Percentiles rank a stretch among this genome's conserved stretches.
phyloP scores from a whole-genome alignment of 1,140 invertebrate genomes.

The Drosophila murphyi region DNA sequence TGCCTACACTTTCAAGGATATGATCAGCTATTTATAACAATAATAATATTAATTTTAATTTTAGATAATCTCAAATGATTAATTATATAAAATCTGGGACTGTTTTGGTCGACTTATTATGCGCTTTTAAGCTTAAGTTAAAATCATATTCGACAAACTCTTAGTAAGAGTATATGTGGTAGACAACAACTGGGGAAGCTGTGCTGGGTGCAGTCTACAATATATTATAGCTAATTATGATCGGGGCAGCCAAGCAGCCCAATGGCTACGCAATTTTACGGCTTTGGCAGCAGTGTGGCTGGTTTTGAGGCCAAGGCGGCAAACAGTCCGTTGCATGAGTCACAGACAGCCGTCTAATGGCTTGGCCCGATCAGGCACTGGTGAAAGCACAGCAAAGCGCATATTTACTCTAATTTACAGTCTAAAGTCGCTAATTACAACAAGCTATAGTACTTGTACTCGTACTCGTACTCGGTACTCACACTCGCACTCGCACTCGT shows the following conservation, averaged over 20 bases:
- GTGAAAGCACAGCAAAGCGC: slow-evolving; percentile 61
- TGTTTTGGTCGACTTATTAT: too few relatives aligned
- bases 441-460: slow-evolving; percentile 21
- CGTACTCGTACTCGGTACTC: slow-evolving; percentile 29
- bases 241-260: slow-evolving; percentile 39
- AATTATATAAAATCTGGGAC: too few relatives aligned
- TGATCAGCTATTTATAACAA: neutral
- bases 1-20: slow-evolving; percentile 3
- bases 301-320: slow-evolving; percentile 69
- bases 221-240: slow-evolving; percentile 77
- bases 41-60: neutral
- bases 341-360: slow-evolving; percentile 69
- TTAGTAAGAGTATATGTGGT: slow-evolving; percentile 13
- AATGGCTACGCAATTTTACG: slow-evolving; percentile 67
- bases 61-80: neutral
- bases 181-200: slow-evolving; percentile 5
- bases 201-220: slow-evolving; percentile 40
- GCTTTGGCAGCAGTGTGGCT: slow-evolving; percentile 42
- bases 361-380: slow-evolving; percentile 32
- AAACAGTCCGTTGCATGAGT: slow-evolving; percentile 60
- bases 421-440: slow-evolving; percentile 69
- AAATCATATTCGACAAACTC: neutral
- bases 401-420: slow-evolving; percentile 64
- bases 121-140: too few relatives aligned
- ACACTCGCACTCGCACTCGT: slow-evolving; percentile 38